These are phyloP conservation scores for Scopus umbretta DNA, from an alignment of 2,113 vertebrate genomes.

Conservation along the genomic window DNA sequence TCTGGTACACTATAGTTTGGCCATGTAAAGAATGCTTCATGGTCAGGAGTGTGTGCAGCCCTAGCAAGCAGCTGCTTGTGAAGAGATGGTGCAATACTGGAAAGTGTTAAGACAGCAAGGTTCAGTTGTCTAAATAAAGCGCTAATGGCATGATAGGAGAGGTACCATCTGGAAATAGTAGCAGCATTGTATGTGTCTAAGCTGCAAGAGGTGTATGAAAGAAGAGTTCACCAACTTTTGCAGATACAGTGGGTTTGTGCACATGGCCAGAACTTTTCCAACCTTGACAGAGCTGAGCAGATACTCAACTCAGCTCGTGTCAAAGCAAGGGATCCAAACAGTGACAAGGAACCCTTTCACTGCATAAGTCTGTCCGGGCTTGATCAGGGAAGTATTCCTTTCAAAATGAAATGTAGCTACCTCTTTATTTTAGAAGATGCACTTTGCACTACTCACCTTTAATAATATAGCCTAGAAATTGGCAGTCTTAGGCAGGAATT, in stretches of 20 bases:
- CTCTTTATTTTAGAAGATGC: background rate
- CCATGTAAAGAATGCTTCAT: rapidly evolving
- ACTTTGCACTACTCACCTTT: background rate
- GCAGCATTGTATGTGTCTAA: background rate
- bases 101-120: background rate
- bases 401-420: background rate
- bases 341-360: background rate
- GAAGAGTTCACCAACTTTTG: background rate
- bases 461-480: background rate
- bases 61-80: background rate
- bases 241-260: background rate
- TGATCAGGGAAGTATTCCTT: background rate
- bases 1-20: background rate
- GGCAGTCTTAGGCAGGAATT: background rate
- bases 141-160: background rate
- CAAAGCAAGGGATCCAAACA: background rate
- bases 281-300: background rate
- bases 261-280: background rate
- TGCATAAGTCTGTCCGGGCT: background rate
- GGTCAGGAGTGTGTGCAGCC: background rate
- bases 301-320: background rate
- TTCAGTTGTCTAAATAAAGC: background rate
- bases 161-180: background rate
- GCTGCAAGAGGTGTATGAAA: background rate
- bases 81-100: background rate